phyloP scores from a whole-genome alignment of 2,797 vertebrate genomes.

The Lagothrix lagotricha region DNA sequence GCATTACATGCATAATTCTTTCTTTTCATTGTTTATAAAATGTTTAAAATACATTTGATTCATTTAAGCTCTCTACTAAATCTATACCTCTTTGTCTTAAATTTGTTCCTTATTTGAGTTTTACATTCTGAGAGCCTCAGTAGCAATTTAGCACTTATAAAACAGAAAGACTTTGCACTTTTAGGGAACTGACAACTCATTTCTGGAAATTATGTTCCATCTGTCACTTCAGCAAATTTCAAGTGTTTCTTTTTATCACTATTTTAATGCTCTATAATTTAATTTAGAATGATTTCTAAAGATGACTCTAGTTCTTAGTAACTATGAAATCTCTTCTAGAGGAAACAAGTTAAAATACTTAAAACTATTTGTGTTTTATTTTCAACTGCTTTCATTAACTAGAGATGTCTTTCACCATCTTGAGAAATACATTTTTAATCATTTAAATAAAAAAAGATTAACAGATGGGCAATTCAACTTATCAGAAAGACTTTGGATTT shows the following conservation, averaged over 20 bases:
- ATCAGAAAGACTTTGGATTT: not conserved
- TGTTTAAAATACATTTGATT: not conserved
- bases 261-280: not conserved
- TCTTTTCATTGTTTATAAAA: not conserved
- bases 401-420: not conserved
- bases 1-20: not conserved
- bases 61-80: not conserved
- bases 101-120: not conserved
- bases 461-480: not conserved
- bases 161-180: conserved; percentile 39
- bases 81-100: not conserved
- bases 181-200: not conserved
- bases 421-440: not conserved
- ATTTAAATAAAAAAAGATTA: not conserved
- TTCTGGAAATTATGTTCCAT: conserved; percentile 49
- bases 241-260: conserved; percentile 23
- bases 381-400: not conserved
- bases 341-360: not conserved
- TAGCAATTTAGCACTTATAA: conserved; percentile 19
- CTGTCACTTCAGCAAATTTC: conserved; percentile 56
- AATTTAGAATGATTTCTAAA: conserved; percentile 1
- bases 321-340: not conserved
- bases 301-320: not conserved
- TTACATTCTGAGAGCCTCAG: not conserved
- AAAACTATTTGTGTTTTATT: not conserved